Evolutionary conservation across 2,888 invertebrate species (phyloP).

Genomic region (Ectropis crepuscularia): DNA sequence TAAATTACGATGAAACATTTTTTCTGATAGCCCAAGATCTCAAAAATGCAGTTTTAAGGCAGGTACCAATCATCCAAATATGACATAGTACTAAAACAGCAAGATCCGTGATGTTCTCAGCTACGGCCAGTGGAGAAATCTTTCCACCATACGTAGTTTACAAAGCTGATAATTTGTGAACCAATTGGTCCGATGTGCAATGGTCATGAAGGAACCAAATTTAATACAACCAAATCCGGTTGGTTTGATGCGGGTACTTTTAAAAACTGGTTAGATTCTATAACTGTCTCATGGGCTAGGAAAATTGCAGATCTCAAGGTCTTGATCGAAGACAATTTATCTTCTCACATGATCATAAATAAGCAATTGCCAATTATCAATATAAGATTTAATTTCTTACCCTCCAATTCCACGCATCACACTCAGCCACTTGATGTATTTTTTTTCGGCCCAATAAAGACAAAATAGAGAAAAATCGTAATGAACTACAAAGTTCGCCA

Average conservation of each 20-base stretch:
- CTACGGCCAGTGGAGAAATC: conserved; percentile 34
- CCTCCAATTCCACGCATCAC: conserved; percentile 38
- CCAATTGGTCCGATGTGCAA: conserved; percentile 34
- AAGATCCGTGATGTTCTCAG: conserved; percentile 42
- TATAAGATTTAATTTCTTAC: conserved; percentile 38
- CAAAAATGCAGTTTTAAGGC: too few relatives aligned
- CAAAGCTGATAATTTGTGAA: conserved; percentile 40
- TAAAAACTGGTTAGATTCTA: not conserved
- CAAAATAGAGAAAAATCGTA: conserved; percentile 33
- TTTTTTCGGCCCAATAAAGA: conserved; percentile 40
- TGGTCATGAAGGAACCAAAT: conserved; percentile 35
- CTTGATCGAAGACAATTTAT: conserved; percentile 38
- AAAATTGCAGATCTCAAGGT: conserved; percentile 27
- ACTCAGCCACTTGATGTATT: conserved; percentile 42
- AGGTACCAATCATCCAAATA: too few relatives aligned
- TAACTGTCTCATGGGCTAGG: conserved; percentile 17
- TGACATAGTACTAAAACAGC: too few relatives aligned
- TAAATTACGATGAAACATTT: conserved; percentile 40
- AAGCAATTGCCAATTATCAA: conserved; percentile 31
- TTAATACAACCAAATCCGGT: conserved; percentile 39
- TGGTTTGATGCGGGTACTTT: conserved; percentile 40
- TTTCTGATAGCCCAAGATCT: conserved; percentile 36
- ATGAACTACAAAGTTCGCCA: conserved; percentile 27
- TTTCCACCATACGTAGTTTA: conserved; percentile 33
- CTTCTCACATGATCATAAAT: conserved; percentile 33